A percentile compares a stretch with the other conserved stretches of the same genome.
Evolutionary conservation across 2,797 vertebrate species (phyloP).

Genomic region (Epinephelus malabaricus): DNA sequence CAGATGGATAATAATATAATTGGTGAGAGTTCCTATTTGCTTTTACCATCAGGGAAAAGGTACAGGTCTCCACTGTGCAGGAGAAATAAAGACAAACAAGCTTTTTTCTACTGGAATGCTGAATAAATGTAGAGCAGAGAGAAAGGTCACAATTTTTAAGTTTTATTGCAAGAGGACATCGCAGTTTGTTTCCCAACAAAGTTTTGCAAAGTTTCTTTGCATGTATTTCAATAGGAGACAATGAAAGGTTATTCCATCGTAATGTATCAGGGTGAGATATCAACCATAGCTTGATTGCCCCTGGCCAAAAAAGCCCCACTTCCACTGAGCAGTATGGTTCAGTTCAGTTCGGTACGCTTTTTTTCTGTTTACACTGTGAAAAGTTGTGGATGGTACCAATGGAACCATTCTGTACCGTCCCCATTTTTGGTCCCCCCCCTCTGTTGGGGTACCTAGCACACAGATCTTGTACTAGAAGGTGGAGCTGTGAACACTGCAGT

Average conservation of each 20-base stretch:
- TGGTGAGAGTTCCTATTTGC: constrained; percentile 34
- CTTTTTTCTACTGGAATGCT: constrained; percentile 20
- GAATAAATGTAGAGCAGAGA: constrained; percentile 36
- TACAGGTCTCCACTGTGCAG: constrained; percentile 27
- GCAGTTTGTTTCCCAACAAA: background rate
- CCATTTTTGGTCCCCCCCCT: too few species aligned
- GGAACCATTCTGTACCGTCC: too few species aligned
- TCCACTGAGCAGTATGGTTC: too few species aligned
- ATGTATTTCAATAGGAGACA: background rate
- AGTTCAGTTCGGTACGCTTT: too few species aligned
- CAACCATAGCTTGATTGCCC: too few species aligned
- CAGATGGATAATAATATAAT: constrained; percentile 39
- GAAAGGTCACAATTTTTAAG: background rate
- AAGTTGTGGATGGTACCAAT: too few species aligned
- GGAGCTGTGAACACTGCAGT: too few species aligned
- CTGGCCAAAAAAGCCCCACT: too few species aligned
- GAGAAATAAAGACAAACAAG: constrained; percentile 22
- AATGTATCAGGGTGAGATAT: too few species aligned
- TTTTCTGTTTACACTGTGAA: too few species aligned
- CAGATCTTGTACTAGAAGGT: too few species aligned
- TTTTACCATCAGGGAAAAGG: constrained; percentile 15
- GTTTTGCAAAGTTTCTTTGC: background rate
- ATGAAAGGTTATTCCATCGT: background rate
- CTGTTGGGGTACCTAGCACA: too few species aligned
- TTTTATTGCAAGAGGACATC: background rate